Evolutionary conservation across 2,797 vertebrate species (phyloP), one percentile per base, ranked within the genome.

Genomic region (Cyprinella venusta): DNA sequence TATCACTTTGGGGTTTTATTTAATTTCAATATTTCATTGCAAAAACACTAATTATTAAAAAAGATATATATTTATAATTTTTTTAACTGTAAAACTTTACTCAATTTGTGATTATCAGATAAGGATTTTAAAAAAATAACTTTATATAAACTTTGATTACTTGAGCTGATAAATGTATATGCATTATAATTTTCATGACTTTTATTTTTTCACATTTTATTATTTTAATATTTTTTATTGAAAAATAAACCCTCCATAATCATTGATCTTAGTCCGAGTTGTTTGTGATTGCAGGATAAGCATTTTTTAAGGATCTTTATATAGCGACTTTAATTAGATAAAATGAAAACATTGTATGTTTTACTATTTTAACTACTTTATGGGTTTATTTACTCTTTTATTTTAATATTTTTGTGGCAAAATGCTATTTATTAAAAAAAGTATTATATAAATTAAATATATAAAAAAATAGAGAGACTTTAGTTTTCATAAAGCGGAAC

Each of bases 381-480:
- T 10, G 8, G 3, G 18, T 64, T 8, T 8, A 64, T 4, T 33
- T 18, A 4, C 26, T 26, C 13, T 30, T 7, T 64, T 64, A n/a
- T 56, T 56, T 56, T 1, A n/a, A 65, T 0, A 33, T 8, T 16
- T 16, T 8, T 63, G 7, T 16, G 33, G 63, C 16, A 4, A 33
- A 33, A 33, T 6, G 6, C 18, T 52, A 21, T 21, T 54, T 54
- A 54, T 19, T 7, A 26, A 15, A 30, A 63, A 8, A 33, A 18
- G 0, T 21, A 56, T n/a, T 10, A n/a, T 5, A 59, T 12, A 59
- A 24, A 59, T 59, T 2, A 59, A 59, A 24, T n/a, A 21, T 48
- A 18, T 48, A 18, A 7, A 50, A 0, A 15, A 0, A 45, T 48
- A 15, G 0, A 54, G 8, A n/a, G 21, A n/a, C 21, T n/a, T 12